A percentile compares a stretch with the other conserved stretches of the same genome.
phyloP scores from a whole-genome alignment of 1,140 invertebrate genomes.

The Drosophila auraria region DNA sequence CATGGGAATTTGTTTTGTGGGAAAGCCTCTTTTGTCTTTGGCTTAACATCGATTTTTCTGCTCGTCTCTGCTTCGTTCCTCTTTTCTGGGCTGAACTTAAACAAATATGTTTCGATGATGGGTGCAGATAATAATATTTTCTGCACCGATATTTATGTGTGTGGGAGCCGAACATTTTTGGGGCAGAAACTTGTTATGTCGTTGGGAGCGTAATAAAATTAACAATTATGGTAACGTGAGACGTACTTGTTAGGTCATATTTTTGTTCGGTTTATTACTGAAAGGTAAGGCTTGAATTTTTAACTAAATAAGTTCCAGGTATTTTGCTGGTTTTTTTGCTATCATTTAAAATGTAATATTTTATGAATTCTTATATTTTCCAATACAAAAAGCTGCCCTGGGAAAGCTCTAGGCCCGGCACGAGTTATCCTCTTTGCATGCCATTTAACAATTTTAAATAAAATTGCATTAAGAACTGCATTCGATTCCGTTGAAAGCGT shows the following conservation, averaged over 20 bases:
- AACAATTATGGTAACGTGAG: slow-evolving; percentile 18
- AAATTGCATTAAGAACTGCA: slow-evolving; percentile 33
- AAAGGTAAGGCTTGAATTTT: no score
- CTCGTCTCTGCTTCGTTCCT: background rate
- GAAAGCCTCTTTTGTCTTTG: slow-evolving; percentile 63
- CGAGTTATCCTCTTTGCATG: slow-evolving; percentile 29
- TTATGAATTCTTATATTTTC: background rate
- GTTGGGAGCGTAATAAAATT: slow-evolving; percentile 24
- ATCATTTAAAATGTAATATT: background rate
- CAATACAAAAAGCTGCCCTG: background rate
- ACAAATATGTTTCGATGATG: slow-evolving; percentile 52
- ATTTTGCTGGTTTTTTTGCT: no score
- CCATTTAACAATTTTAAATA: slow-evolving; percentile 47
- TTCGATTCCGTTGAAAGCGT: slow-evolving; percentile 17
- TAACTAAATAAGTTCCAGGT: no score
- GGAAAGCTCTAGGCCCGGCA: slow-evolving; percentile 8
- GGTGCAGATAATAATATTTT: slow-evolving; percentile 37
- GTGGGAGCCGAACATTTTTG: slow-evolving; percentile 24
- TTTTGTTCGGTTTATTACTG: background rate
- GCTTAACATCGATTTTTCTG: slow-evolving; percentile 35
- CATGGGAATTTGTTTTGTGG: slow-evolving; percentile 74
- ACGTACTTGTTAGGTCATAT: background rate
- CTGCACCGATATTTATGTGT: slow-evolving; percentile 43
- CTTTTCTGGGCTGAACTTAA: slow-evolving; percentile 35
- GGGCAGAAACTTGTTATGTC: slow-evolving; percentile 13